These are phyloP conservation scores for Drosophila littoralis DNA, from an alignment of 1,140 invertebrate genomes.

Conservation along the genomic window DNA sequence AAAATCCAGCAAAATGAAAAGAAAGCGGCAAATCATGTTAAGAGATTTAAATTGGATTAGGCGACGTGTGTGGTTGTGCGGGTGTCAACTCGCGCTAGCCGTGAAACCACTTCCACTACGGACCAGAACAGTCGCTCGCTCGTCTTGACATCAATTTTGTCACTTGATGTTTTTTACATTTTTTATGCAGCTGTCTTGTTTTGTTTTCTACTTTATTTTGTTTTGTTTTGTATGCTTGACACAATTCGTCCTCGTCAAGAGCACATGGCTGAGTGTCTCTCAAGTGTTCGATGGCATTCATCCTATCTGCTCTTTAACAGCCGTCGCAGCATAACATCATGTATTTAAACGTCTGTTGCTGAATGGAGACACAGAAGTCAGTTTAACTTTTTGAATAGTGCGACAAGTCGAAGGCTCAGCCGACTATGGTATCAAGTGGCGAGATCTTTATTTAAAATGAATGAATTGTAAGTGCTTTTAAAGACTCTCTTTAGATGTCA, in stretches of 20 bases:
- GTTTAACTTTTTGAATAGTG: background rate
- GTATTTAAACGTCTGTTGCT: background rate
- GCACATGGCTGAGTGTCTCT: slow-evolving; percentile 61
- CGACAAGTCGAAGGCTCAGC: background rate
- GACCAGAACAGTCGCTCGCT: slow-evolving; percentile 29
- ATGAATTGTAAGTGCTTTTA: too few species aligned
- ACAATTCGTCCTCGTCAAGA: slow-evolving; percentile 65
- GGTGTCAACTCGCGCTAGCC: slow-evolving; percentile 55
- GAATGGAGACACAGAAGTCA: background rate
- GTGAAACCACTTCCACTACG: slow-evolving; percentile 41
- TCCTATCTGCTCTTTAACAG: slow-evolving; percentile 70
- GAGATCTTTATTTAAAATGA: background rate
- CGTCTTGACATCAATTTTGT: slow-evolving; percentile 80
- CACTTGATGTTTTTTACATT: slow-evolving; percentile 65
- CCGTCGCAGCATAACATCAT: slow-evolving; percentile 7
- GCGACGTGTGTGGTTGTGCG: slow-evolving; percentile 49
- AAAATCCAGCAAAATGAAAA: slow-evolving; percentile 81
- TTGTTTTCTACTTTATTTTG: slow-evolving; percentile 38
- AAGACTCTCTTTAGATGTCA: too few species aligned
- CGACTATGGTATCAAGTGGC: background rate
- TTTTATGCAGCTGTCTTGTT: slow-evolving; percentile 30
- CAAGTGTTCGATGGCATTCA: slow-evolving; percentile 70
- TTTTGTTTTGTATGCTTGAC: slow-evolving; percentile 78
- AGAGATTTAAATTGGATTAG: slow-evolving; percentile 83
- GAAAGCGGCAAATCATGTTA: slow-evolving; percentile 82